Percentiles rank a stretch among this genome's conserved stretches.
Conservation (phyloP, 2,113 vertebrate genomes). For the Xiphophorus maculatus region DNA sequence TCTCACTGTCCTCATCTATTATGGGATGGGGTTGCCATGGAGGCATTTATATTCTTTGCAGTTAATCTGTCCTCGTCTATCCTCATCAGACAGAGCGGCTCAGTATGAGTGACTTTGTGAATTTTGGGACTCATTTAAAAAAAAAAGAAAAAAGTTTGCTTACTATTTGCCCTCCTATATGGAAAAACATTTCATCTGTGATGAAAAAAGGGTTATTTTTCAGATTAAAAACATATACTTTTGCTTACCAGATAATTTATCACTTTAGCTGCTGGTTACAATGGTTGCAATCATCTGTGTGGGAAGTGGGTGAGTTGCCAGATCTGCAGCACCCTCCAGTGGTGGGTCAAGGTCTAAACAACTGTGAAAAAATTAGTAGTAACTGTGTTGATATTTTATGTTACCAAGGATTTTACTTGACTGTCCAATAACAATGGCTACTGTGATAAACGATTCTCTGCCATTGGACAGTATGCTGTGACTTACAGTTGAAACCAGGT, state of each 20-base stretch:
- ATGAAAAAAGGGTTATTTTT: background rate
- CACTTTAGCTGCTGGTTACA: background rate
- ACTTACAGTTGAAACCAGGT: no score
- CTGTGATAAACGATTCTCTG: no score
- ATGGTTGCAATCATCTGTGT: background rate
- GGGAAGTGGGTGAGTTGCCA: background rate
- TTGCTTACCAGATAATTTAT: background rate
- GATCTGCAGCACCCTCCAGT: background rate
- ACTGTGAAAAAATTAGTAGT: background rate
- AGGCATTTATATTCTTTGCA: conserved; percentile 56
- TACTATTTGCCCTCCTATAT: background rate
- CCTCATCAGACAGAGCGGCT: conserved; percentile 22
- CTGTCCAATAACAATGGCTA: background rate
- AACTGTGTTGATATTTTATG: background rate
- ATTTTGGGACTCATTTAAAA: background rate
- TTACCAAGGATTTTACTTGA: background rate
- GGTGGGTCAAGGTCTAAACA: background rate
- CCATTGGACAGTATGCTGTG: no score
- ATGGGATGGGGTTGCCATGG: conserved; percentile 65
- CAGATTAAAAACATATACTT: background rate
- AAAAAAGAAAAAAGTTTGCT: no score
- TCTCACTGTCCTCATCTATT: conserved; percentile 56
- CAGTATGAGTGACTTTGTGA: background rate
- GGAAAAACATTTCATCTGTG: background rate
- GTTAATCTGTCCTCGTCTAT: conserved; percentile 46